Evolutionary conservation across 1,140 invertebrate genomes (phyloP).

Genomic region (Vanessa atalanta): DNA sequence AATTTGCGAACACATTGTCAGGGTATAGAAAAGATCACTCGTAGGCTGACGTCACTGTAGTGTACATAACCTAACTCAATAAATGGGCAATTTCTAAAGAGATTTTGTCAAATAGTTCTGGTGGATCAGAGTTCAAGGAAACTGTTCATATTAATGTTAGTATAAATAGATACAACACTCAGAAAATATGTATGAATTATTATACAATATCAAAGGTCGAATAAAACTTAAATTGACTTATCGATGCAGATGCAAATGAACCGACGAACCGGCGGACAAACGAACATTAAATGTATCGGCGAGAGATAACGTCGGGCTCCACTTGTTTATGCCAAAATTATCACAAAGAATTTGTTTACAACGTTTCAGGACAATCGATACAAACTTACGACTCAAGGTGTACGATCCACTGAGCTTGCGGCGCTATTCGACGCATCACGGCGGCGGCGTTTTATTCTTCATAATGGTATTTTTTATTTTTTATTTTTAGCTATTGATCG

Average conservation of each 20-base stretch:
- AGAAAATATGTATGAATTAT: neutral
- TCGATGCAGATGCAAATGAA: neutral
- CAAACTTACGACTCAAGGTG: neutral
- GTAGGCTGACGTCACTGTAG: too few relatives aligned
- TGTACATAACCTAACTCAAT: too few relatives aligned
- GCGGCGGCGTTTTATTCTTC: too few relatives aligned
- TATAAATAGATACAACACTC: neutral
- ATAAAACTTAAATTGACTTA: neutral
- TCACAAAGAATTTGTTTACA: conserved; percentile 2
- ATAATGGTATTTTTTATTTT: neutral
- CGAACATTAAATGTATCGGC: conserved; percentile 18
- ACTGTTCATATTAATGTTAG: too few relatives aligned
- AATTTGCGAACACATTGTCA: too few relatives aligned
- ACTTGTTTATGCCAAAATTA: conserved; percentile 1
- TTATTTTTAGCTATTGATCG: neutral
- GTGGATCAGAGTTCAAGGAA: too few relatives aligned
- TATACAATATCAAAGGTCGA: neutral
- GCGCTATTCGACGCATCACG: neutral
- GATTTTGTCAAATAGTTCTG: too few relatives aligned
- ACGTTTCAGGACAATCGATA: neutral
- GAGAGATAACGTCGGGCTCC: neutral
- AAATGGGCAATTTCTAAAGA: too few relatives aligned
- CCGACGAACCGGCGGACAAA: neutral
- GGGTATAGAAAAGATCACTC: too few relatives aligned
- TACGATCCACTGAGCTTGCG: neutral